Evolutionary conservation across 2,888 invertebrate genomes (phyloP).

Genomic region (Sinotaia quadrata): DNA sequence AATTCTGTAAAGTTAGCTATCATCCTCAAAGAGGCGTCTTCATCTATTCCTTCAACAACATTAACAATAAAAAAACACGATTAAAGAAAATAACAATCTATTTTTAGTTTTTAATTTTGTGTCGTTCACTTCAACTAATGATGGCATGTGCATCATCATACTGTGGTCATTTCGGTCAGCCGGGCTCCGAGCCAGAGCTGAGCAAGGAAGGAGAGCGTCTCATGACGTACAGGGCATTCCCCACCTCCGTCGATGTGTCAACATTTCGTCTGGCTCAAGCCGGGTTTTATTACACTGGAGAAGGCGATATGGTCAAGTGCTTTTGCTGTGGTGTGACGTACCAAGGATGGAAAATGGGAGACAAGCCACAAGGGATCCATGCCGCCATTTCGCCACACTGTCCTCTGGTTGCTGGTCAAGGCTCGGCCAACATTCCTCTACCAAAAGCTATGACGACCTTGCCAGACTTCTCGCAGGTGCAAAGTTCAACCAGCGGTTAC

Average conservation of each 20-base stretch:
- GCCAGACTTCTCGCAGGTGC: background rate
- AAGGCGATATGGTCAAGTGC: slow-evolving; percentile 40
- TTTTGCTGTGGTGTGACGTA: slow-evolving; percentile 41
- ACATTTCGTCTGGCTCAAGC: slow-evolving; percentile 42
- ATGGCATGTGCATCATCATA: too few relatives aligned
- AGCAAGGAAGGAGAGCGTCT: slow-evolving; percentile 18
- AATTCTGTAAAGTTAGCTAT: too few relatives aligned
- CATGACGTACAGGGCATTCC: slow-evolving; percentile 13
- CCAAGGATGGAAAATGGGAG: slow-evolving; percentile 37
- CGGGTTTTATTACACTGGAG: slow-evolving; percentile 47
- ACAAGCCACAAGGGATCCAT: slow-evolving; percentile 40
- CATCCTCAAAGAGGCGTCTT: too few relatives aligned
- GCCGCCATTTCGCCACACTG: slow-evolving; percentile 39
- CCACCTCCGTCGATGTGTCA: slow-evolving; percentile 8
- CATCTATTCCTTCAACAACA: too few relatives aligned
- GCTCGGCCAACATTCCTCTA: slow-evolving; percentile 26
- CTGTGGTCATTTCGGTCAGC: too few relatives aligned
- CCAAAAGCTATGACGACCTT: slow-evolving; percentile 11
- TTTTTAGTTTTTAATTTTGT: too few relatives aligned
- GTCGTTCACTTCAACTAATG: too few relatives aligned
- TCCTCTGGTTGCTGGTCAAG: slow-evolving; percentile 25
- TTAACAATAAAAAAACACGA: too few relatives aligned
- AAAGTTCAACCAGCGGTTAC: background rate
- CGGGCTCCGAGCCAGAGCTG: too few relatives aligned
- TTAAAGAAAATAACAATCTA: too few relatives aligned